Conservation (phyloP, 1,140 invertebrate species). For the Leptinotarsa undecemlineata region DNA sequence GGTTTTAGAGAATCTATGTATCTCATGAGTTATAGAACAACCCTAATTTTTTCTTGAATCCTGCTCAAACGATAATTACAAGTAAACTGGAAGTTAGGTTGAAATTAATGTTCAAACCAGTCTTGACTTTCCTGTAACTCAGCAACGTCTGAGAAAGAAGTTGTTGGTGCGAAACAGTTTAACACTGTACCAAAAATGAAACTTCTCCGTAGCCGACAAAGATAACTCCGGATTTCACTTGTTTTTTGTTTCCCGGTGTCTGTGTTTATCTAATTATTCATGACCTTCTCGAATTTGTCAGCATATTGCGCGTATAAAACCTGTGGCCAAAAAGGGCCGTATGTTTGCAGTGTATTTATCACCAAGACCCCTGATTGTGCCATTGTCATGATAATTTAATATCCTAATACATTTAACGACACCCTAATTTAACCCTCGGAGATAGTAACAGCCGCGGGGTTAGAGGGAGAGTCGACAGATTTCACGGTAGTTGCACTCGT, state of each 20-base stretch:
- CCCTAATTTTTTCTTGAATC: too few species aligned
- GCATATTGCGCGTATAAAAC: slow-evolving; percentile 54
- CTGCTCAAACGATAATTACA: too few species aligned
- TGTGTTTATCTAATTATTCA: slow-evolving; percentile 53
- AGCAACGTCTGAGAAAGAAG: too few species aligned
- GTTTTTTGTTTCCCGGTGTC: neutral
- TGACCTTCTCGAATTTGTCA: slow-evolving; percentile 52
- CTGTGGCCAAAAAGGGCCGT: slow-evolving; percentile 55
- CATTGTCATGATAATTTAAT: slow-evolving; percentile 58
- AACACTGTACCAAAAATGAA: too few species aligned
- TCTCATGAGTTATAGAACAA: too few species aligned
- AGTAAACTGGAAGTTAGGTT: too few species aligned
- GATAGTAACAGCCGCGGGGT: slow-evolving; percentile 21
- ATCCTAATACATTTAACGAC: slow-evolving; percentile 58
- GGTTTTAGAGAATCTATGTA: too few species aligned
- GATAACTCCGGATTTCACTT: neutral
- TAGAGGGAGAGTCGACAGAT: slow-evolving; percentile 4
- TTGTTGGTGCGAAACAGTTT: too few species aligned
- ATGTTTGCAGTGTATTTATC: slow-evolving; percentile 56
- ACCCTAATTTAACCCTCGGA: slow-evolving; percentile 53
- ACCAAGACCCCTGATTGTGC: slow-evolving; percentile 52
- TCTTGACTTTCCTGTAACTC: too few species aligned
- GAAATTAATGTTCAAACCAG: too few species aligned
- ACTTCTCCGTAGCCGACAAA: too few species aligned
- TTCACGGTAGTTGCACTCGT: slow-evolving; percentile 12